A percentile compares a stretch with the other conserved stretches of the same genome.
Evolutionary conservation across 53 echinoderm and acorn worm species (phyloP).

Genomic region (Zoroaster sp.): DNA sequence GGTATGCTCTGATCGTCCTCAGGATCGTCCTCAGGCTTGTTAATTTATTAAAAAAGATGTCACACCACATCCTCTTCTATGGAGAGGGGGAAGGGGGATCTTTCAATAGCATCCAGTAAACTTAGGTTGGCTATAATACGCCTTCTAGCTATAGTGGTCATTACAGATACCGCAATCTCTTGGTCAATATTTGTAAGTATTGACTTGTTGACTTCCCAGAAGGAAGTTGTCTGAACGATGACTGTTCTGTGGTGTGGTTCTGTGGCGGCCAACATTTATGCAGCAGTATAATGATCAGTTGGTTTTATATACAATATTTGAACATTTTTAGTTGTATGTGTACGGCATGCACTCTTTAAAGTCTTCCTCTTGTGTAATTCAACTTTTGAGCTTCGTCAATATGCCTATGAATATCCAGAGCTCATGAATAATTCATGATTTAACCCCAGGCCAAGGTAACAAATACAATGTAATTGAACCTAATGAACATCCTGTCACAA

Average conservation of each 20-base stretch:
- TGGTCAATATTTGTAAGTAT: not conserved
- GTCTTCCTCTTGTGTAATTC: not conserved
- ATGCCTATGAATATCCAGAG: too few species aligned
- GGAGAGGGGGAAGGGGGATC: too few species aligned
- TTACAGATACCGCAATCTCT: not conserved
- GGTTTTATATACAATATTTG: not conserved
- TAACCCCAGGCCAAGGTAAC: not conserved
- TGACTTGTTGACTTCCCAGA: not conserved
- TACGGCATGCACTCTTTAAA: too few species aligned
- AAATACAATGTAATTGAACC: not conserved
- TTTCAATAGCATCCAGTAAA: not conserved
- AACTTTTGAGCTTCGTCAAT: not conserved
- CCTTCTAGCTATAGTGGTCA: not conserved
- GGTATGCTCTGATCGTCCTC: not conserved
- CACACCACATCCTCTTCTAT: not conserved
- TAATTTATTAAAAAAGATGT: too few species aligned
- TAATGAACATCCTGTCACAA: too few species aligned
- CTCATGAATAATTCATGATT: not conserved
- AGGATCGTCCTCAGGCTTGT: not conserved
- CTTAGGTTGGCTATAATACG: not conserved
- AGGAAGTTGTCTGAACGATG: not conserved
- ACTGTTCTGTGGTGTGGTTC: not conserved
- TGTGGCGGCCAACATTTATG: not conserved
- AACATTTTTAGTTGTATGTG: not conserved
- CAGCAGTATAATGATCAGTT: not conserved